Base-by-base conservation (phyloP, 2,888 invertebrate genomes). In the Megaustenia siamemsis region DNA sequence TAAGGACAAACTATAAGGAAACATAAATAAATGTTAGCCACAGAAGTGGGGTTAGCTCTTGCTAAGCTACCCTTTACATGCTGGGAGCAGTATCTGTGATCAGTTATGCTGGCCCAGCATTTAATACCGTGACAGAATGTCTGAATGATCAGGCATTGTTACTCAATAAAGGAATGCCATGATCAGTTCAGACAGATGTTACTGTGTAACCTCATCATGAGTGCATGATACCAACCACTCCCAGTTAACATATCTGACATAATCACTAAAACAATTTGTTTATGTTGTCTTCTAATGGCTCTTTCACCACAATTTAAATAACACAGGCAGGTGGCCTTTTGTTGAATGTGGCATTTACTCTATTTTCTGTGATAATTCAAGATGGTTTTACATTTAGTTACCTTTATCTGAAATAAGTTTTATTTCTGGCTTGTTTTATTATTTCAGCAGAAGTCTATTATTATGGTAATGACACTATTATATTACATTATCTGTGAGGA, bases 281-380 rank as follows among this genome's bases (percentile, higher is more conserved):
- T 43, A 43, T 43, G 40, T 71, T 43, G 10, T 45, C n/a, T 71
- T 28, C 28, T 43, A 10, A n/a, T 71, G n/a, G 43, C 28, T 43
- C 1, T 71, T 71, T 71, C 43, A 40, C n/a, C 43, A 24, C 6
- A 40, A 69, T 40, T 6, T 15, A 40, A n/a, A 24, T 12, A 71
- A 40, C 2, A 43, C 66, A n/a, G 24, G 40, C 43, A 43, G 63
- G 28, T 8, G 1, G n/a, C 10, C 45, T 71, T 71, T 15, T 71
- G 71, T 71, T 71, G 71, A 2, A 71, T 43, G 71, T 71, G 71
- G 71, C 40, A 71, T 43, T 43, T 21, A 71, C n/a, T 71, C 45
- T 40, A 32, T 43, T 43, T 43, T 43, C 71, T 71, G 71, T 71
- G 71, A 71, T 71, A 71, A 3, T 71, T 43, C 6, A 10, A 69